Evolutionary conservation across 1,140 invertebrate species (phyloP).

Genomic region (Macrostomum lignano): DNA sequence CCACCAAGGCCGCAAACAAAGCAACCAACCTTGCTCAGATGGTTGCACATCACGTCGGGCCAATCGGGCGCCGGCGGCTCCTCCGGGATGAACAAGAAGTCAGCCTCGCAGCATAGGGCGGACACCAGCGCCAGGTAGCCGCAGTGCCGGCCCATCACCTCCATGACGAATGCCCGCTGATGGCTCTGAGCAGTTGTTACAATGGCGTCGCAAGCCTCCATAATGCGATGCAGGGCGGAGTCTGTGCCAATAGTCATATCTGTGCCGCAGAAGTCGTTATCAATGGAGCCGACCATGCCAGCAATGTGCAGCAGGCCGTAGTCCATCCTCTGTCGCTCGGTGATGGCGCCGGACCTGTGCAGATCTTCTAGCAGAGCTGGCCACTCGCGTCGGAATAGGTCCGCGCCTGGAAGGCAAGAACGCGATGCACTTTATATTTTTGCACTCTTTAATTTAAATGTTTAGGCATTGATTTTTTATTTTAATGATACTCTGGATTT

Average conservation of each 20-base stretch:
- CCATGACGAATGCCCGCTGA: conserved; percentile 94
- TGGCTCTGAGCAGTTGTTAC: conserved; percentile 73
- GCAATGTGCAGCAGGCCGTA: conserved; percentile 60
- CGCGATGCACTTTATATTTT: too few species aligned
- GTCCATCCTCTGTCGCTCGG: conserved; percentile 42
- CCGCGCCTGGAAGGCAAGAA: too few species aligned
- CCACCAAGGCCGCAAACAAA: background rate
- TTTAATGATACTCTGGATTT: too few species aligned
- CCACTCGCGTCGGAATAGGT: conserved; percentile 66
- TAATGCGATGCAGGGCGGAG: conserved; percentile 81
- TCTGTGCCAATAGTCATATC: conserved; percentile 99
- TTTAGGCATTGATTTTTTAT: too few species aligned
- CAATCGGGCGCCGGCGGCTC: conserved; percentile 67
- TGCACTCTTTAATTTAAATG: too few species aligned
- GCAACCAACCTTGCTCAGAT: conserved; percentile 49
- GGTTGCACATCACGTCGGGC: conserved; percentile 63
- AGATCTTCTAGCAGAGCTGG: conserved; percentile 50
- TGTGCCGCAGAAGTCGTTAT: conserved; percentile 98
- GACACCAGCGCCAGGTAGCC: conserved; percentile 84
- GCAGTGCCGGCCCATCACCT: conserved; percentile 97
- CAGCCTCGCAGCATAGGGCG: conserved; percentile 34
- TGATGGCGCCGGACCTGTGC: conserved; percentile 45
- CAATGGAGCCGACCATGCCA: conserved; percentile 92
- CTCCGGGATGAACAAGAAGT: conserved; percentile 79
- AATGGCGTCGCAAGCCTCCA: conserved; percentile 92